A percentile compares a stretch with the other conserved stretches of the same genome.
Conservation (phyloP, 2,797 vertebrate species). For the Pseudomugil gertrudae region DNA sequence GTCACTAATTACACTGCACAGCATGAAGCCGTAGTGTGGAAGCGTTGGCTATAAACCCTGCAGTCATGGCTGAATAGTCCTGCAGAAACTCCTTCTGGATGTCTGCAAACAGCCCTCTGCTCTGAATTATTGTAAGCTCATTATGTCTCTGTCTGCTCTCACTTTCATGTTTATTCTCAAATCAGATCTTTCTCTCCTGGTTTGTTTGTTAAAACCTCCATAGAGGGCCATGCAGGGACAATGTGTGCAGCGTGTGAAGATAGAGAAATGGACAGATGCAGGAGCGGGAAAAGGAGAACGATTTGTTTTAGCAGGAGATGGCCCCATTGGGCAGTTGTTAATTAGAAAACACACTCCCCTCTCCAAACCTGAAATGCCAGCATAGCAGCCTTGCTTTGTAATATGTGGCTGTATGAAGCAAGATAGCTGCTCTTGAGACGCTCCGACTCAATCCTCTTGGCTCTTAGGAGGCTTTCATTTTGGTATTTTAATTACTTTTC, state of each 20-base stretch:
- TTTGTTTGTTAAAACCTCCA: conserved; percentile 43
- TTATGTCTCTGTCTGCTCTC: conserved; percentile 27
- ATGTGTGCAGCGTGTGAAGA: neutral
- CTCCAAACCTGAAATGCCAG: conserved; percentile 52
- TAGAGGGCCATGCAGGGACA: conserved; percentile 7
- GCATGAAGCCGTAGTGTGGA: neutral
- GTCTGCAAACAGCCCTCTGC: neutral
- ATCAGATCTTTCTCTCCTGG: conserved; percentile 31
- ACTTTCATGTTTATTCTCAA: conserved; percentile 35
- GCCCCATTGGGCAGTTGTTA: conserved; percentile 71
- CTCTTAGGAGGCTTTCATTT: neutral
- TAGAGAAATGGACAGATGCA: conserved; percentile 46
- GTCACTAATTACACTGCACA: neutral
- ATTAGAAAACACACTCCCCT: conserved; percentile 69
- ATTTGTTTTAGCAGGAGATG: conserved; percentile 56
- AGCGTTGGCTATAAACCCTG: no score
- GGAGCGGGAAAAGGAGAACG: conserved; percentile 48
- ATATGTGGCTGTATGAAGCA: conserved; percentile 31
- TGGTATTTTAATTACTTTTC: conserved; percentile 46
- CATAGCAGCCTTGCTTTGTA: conserved; percentile 56
- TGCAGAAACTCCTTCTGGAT: neutral
- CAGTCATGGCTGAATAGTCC: no score
- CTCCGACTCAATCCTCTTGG: conserved; percentile 23
- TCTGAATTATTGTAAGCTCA: conserved; percentile 30
- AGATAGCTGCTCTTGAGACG: conserved; percentile 28